Conservation (phyloP, 2,888 invertebrate species). For the Unio pictorum region DNA sequence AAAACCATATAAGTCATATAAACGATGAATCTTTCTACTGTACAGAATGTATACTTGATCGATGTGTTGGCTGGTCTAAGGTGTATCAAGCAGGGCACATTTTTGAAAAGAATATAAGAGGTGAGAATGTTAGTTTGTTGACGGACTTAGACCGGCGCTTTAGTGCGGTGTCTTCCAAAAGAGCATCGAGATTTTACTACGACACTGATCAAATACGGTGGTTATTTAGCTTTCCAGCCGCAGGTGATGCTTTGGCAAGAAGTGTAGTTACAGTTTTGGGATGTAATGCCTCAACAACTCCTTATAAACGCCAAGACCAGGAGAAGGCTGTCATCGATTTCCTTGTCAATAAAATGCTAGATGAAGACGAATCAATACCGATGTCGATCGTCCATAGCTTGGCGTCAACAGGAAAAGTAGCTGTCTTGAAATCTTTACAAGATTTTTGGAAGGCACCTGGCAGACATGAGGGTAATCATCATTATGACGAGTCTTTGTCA, state of each 20-base stretch:
- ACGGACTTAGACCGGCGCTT: background rate
- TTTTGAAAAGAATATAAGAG: background rate
- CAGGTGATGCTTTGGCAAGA: too few species aligned
- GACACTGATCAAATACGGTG: background rate
- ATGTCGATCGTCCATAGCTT: too few species aligned
- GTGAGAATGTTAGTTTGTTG: background rate
- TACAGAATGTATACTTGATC: conserved; percentile 29
- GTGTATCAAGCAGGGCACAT: conserved; percentile 8
- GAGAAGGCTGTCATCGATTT: too few species aligned
- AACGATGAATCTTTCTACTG: conserved; percentile 21
- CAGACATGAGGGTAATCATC: background rate
- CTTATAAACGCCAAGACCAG: too few species aligned
- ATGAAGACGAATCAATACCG: too few species aligned
- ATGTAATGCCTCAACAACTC: too few species aligned
- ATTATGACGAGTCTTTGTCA: conserved; percentile 2
- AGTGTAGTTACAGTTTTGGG: too few species aligned
- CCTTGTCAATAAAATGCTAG: too few species aligned
- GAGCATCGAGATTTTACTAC: background rate
- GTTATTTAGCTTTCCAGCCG: too few species aligned
- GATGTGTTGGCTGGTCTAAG: conserved; percentile 42
- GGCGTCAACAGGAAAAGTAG: too few species aligned
- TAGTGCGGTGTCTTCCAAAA: background rate
- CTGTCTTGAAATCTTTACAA: too few species aligned
- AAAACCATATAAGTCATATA: conserved; percentile 7
- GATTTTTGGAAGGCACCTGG: too few species aligned